A percentile compares a stretch with the other conserved stretches of the same genome.
Conservation (phyloP, 2,888 invertebrate genomes). For the Ennomos erosarius region DNA sequence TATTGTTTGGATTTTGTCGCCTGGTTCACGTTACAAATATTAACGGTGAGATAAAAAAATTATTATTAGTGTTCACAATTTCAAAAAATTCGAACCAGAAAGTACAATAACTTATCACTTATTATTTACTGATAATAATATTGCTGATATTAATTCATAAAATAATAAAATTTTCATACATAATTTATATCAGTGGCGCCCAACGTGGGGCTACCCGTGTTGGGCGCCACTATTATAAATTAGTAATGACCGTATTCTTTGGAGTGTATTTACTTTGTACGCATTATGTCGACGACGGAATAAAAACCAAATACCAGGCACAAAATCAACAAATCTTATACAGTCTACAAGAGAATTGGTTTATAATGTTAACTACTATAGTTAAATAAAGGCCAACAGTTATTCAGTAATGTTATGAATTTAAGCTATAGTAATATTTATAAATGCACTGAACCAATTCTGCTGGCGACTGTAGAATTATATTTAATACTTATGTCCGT, state of each 20-base stretch:
- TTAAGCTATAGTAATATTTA: slow-evolving; percentile 29
- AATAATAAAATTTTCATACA: too few relatives aligned
- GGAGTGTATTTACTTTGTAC: slow-evolving; percentile 25
- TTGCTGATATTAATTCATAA: too few relatives aligned
- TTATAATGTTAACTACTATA: slow-evolving; percentile 40
- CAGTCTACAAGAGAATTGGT: slow-evolving; percentile 61
- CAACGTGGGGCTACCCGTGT: slow-evolving; percentile 10
- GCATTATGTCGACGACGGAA: slow-evolving; percentile 33
- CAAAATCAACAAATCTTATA: slow-evolving; percentile 52
- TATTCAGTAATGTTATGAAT: slow-evolving; percentile 29
- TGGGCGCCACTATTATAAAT: slow-evolving; percentile 25
- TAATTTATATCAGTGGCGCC: too few relatives aligned
- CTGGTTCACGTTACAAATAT: slow-evolving; percentile 57
- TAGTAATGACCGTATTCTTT: slow-evolving; percentile 8
- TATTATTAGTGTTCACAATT: slow-evolving; percentile 11
- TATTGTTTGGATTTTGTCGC: slow-evolving; percentile 73
- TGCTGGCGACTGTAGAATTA: slow-evolving; percentile 46
- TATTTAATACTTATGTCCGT: slow-evolving; percentile 52
- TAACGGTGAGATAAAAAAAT: slow-evolving; percentile 15
- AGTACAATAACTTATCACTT: too few relatives aligned
- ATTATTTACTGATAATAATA: too few relatives aligned
- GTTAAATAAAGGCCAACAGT: slow-evolving; percentile 29
- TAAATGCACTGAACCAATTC: slow-evolving; percentile 48
- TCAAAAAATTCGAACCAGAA: slow-evolving; percentile 15
- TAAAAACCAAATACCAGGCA: slow-evolving; percentile 49